Evolutionary conservation across 1,140 invertebrate genomes (phyloP).

Genomic region (Drosophila grimshawi): DNA sequence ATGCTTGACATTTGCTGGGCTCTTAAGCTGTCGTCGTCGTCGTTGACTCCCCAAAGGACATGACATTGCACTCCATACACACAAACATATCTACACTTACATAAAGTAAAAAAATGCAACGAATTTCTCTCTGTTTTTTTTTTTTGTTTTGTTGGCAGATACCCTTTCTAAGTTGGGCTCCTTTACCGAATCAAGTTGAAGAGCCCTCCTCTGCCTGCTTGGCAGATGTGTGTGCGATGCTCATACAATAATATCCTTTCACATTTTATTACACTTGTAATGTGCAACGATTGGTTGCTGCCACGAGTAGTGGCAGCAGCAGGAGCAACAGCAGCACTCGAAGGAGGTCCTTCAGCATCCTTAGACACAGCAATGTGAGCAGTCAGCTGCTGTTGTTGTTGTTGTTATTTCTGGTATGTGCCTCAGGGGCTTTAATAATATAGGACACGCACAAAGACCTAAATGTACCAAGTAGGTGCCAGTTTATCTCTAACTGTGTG

Average conservation of each 20-base stretch:
- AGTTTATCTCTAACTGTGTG: conserved; percentile 23
- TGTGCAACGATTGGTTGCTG: conserved; percentile 70
- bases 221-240: conserved; percentile 32
- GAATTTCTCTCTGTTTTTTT: conserved; percentile 6
- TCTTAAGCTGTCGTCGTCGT: conserved; percentile 27
- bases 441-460: conserved; percentile 48
- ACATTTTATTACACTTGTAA: conserved; percentile 82
- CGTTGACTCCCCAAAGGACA: conserved; percentile 11
- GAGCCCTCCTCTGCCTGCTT: conserved; percentile 21
- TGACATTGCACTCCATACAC: conserved; percentile 30
- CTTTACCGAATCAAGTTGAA: conserved; percentile 16
- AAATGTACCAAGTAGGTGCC: conserved; percentile 28
- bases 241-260: conserved; percentile 74
- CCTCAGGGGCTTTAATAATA: conserved; percentile 70
- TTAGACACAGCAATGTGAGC: conserved; percentile 44
- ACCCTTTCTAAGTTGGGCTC: conserved; percentile 3
- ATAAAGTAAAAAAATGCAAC: conserved; percentile 26
- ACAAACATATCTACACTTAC: no score
- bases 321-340: neutral
- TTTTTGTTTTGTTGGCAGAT: conserved; percentile 16
- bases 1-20: conserved; percentile 11
- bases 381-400: conserved; percentile 32
- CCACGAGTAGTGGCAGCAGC: conserved; percentile 15
- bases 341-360: conserved; percentile 22
- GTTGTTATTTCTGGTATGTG: conserved; percentile 37